Evolutionary conservation across 2,888 invertebrate species (phyloP), one percentile per base, ranked within the genome.

Genomic region (Drosophila ustulata): DNA sequence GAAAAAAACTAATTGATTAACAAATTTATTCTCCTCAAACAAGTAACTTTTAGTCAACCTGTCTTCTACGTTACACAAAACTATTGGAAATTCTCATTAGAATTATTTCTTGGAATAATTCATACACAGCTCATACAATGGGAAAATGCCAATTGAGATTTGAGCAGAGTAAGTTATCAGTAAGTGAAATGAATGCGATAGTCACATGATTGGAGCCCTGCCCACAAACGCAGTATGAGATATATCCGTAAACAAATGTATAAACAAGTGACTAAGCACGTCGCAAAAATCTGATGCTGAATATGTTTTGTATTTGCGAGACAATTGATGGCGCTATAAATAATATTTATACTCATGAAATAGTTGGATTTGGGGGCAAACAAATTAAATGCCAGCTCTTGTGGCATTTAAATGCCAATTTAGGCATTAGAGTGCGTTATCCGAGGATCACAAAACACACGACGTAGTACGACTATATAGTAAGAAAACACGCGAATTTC

Each of bases 371-470:
- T 47, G 56, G 51, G 59, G 64, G 52, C 43, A 56, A 56, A 49
- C 58, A 71, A 78, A 69, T 74, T 67, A 80, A 71, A 62, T 47
- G 52, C 39, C 45, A 64, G 39, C 61, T 66, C 69, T 71, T 28
- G 37, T 58, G 62, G 51, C 78, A 74, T 70, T 78, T 75, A 71
- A 71, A 81, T 71, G 68, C 23, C 74, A 81, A 82, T 80, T 75
- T 75, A 68, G 55, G 57, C 66, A 69, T 56, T 32, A 70, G 56
- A 71, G 67, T 66, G 67, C 67, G 65, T 77, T 88, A 70, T 73
- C 68, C 41, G 45, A 18, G 50, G 47, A 47, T 49, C 37, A 61
- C 1, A 45, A 63, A 55, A 63, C 51, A 5, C 37, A 37, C 18
- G 50, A 43, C 61, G 63, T 43, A 45, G 30, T 46, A 30, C 7